Conservation (phyloP, 2,888 invertebrate species). For the Onchidella celtica region DNA sequence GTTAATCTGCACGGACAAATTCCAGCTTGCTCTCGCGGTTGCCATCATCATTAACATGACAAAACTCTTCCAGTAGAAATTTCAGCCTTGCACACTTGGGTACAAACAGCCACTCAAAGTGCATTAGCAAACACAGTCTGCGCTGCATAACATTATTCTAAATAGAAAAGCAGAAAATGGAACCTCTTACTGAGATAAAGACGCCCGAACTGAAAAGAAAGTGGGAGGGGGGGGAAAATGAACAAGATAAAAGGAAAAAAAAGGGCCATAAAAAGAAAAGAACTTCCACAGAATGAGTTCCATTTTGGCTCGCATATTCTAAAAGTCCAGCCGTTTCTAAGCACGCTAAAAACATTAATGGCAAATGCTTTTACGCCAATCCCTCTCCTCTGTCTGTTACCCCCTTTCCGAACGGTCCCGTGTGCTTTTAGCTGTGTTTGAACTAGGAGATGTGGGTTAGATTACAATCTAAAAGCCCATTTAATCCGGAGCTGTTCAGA, state of each 20-base stretch:
- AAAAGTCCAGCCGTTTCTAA: slow-evolving; percentile 34
- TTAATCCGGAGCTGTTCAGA: neutral
- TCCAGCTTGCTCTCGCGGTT: no score
- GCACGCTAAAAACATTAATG: slow-evolving; percentile 38
- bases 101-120: neutral
- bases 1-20: no score
- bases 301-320: slow-evolving; percentile 20
- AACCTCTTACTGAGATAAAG: neutral
- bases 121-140: neutral
- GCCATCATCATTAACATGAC: no score
- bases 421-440: slow-evolving; percentile 28
- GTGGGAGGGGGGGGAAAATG: neutral
- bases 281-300: neutral
- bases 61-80: no score
- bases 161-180: neutral
- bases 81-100: neutral
- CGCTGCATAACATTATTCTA: neutral
- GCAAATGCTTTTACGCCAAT: slow-evolving; percentile 27
- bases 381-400: neutral
- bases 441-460: neutral
- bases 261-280: no score
- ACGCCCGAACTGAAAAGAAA: neutral
- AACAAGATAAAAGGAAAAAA: neutral
- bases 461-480: slow-evolving; percentile 26
- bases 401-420: neutral